Evolutionary conservation across 2,113 vertebrate species (phyloP).

Genomic region (Nettapus auritus): DNA sequence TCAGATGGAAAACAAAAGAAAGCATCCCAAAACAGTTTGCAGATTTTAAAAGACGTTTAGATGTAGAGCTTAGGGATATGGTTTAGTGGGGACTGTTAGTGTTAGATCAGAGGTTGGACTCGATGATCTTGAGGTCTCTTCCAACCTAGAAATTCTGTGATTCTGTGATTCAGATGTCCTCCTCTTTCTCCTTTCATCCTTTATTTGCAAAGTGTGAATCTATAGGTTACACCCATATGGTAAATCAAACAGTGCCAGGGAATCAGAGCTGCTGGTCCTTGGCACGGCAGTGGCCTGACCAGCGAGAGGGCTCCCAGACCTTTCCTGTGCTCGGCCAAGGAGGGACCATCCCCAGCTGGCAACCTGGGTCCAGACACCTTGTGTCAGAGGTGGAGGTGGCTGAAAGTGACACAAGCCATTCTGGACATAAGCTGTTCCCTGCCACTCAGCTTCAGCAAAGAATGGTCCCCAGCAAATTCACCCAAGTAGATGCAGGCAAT

Average conservation of each 20-base stretch:
- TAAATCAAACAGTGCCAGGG: neutral
- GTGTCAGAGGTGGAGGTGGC: neutral
- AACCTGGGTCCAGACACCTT: neutral
- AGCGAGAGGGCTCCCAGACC: neutral
- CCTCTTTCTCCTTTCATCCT: neutral
- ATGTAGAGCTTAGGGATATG: no score
- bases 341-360: neutral
- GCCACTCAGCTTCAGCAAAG: neutral
- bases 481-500: neutral
- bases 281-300: accelerated
- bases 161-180: neutral
- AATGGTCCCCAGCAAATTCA: neutral
- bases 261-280: neutral
- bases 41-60: no score
- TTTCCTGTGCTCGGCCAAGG: neutral
- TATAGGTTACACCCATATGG: neutral
- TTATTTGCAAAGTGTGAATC: neutral
- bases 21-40: neutral
- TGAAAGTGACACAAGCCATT: neutral
- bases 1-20: neutral
- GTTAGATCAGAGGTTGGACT: no score
- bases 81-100: no score
- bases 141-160: no score
- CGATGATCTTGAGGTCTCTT: no score
- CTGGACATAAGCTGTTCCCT: neutral